Evolutionary conservation across 2,888 invertebrate genomes (phyloP), one percentile per base, ranked within the genome.

Genomic region (Melinaea menophilus): DNA sequence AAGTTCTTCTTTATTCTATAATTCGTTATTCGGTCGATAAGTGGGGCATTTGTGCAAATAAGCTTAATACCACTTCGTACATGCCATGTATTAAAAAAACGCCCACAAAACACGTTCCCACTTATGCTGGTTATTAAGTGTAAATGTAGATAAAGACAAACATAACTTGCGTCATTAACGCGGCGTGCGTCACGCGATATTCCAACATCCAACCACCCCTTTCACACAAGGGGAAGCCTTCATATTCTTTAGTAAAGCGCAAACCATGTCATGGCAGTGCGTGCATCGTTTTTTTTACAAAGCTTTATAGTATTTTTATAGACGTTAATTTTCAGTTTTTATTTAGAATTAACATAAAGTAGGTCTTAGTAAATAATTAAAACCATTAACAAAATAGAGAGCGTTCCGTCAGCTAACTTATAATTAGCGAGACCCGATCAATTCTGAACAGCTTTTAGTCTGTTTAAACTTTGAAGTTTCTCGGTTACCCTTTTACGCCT

Each of bases 401-500:
- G 65, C 61, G 59, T 63, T 63, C 57, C 61, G 55, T 63, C 59
- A 59, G 59, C 22, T 45, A 56, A 46, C 62, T 62, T 68, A 41
- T 68, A 68, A 66, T 68, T 68, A 64, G 58, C 62, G 59, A 47
- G 51, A 46, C 55, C 55, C 63, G 59, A 63, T 62, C 33, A 55
- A 57, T 60, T 51, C 66, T 69, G 62, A 59, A 62, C 63, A 58
- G 65, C 56, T 63, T 67, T 67, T 63, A 61, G 60, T 59, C 65
- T 34, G 34, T 46, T 22, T 34, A 58, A 62, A 54, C 37, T 58
- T 54, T 51, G 54, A 58, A 62, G 48, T 61, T 55, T 54, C 60
- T 13, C 61, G 55, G 51, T 34, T 66, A 67, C 70, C 73, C 73
- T 75, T 80, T 82, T 74, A 71, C 74, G 73, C 66, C 58, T 77